Evolutionary conservation across 2,888 invertebrate genomes (phyloP).

Genomic region (Tineola bisselliella): DNA sequence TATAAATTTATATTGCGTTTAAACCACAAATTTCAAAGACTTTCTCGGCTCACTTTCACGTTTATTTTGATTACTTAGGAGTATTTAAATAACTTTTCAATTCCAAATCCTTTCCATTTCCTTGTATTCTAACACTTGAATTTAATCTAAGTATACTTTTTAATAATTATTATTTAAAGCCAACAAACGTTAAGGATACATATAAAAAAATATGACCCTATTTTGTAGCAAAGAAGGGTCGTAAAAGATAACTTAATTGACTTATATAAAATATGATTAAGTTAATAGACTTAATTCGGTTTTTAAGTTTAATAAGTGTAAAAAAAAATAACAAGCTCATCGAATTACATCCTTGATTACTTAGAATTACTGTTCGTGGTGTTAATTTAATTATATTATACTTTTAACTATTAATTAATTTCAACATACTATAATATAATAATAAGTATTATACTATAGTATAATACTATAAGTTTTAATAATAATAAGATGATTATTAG

Average conservation of each 20-base stretch:
- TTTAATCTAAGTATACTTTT: neutral
- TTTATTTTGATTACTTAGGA: no score
- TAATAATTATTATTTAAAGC: neutral
- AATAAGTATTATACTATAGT: no score
- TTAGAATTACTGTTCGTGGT: neutral
- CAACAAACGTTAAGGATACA: no score
- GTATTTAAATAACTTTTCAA: no score
- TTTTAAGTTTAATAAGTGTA: conserved; percentile 5
- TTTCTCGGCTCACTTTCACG: no score
- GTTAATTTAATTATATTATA: neutral
- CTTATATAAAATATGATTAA: neutral
- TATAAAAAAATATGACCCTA: neutral
- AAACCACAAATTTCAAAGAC: no score
- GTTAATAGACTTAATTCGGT: conserved; percentile 3
- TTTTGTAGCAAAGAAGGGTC: neutral
- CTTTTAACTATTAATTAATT: no score
- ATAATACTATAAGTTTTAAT: no score
- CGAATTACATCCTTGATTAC: conserved; percentile 6
- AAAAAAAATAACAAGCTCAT: neutral
- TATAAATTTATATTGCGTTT: neutral
- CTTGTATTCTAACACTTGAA: no score
- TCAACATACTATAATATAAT: no score
- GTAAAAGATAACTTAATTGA: neutral
- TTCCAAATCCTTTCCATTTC: no score
- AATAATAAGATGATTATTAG: no score